These are phyloP conservation scores for Blennius ocellaris DNA, from an alignment of 2,113 vertebrate genomes.

Conservation along the genomic window DNA sequence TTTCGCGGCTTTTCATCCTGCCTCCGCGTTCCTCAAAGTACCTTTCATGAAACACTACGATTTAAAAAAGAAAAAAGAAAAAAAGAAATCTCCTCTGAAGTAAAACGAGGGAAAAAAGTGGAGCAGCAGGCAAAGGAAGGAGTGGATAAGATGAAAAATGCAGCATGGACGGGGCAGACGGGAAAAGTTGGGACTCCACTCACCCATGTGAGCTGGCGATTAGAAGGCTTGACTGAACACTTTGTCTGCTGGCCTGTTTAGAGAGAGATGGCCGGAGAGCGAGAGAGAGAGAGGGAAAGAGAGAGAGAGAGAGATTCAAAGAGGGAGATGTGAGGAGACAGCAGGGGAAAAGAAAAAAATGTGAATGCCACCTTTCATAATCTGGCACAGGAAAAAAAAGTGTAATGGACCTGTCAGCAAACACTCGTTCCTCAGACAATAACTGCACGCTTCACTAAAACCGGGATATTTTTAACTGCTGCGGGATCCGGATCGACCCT, in stretches of 20 bases:
- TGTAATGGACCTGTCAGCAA: constrained; percentile 71
- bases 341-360: constrained; percentile 59
- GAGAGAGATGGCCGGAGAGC: constrained; percentile 66
- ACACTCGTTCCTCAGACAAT: constrained; percentile 68
- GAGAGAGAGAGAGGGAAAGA: constrained; percentile 56
- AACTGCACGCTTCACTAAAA: constrained; percentile 50
- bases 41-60: constrained; percentile 8
- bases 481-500: constrained; percentile 24
- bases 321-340: constrained; percentile 75
- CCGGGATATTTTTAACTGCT: constrained; percentile 38
- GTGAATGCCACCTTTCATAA: constrained; percentile 79
- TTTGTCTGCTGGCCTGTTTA: constrained; percentile 83
- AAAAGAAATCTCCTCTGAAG: not conserved
- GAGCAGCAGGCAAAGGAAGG: constrained; percentile 38
- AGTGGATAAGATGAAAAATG: constrained; percentile 68
- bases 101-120: constrained; percentile 29
- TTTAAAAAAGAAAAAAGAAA: not conserved
- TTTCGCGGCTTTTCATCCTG: constrained; percentile 26
- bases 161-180: constrained; percentile 72
- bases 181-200: constrained; percentile 80
- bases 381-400: constrained; percentile 51
- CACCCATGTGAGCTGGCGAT: constrained; percentile 80
- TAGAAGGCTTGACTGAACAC: constrained; percentile 82
- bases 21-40: constrained; percentile 25
- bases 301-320: constrained; percentile 58